Evolutionary conservation across 2,113 vertebrate species (phyloP).

Genomic region (Poeciliopsis prolifica): DNA sequence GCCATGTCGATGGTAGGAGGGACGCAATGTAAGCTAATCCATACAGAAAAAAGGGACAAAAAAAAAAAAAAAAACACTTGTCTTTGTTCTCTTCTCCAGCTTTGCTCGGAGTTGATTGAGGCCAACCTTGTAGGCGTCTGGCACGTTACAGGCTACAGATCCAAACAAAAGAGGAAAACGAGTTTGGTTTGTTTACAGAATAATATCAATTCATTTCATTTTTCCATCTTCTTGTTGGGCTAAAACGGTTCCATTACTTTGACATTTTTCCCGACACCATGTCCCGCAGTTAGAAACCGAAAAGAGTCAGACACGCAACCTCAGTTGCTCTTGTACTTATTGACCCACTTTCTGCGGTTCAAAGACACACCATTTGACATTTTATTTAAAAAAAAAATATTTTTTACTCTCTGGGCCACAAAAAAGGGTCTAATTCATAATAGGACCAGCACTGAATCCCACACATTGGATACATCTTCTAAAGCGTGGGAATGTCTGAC

Average conservation of each 20-base stretch:
- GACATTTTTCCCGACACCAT: neutral
- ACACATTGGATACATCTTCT: neutral
- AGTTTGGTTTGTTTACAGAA: constrained; percentile 2
- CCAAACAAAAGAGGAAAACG: constrained; percentile 3
- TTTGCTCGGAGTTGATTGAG: constrained; percentile 28
- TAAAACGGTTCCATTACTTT: neutral
- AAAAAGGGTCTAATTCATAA: no score
- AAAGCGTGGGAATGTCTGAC: neutral
- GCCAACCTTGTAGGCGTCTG: constrained; percentile 8
- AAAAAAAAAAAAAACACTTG: neutral
- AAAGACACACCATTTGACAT: neutral
- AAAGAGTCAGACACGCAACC: neutral
- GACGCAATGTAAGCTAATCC: neutral
- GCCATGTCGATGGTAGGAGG: constrained; percentile 10
- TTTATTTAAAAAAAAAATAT: no score
- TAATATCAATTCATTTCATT: constrained; percentile 18
- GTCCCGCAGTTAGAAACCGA: neutral
- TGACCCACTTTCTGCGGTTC: neutral
- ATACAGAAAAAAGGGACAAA: neutral
- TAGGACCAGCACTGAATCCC: no score
- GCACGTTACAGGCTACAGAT: neutral
- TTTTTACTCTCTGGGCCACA: no score
- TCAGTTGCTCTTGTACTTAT: neutral
- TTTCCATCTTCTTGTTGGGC: neutral
- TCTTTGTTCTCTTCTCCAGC: neutral